Evolutionary conservation across 2,113 vertebrate species (phyloP).

Genomic region (Perognathus longimembris): DNA sequence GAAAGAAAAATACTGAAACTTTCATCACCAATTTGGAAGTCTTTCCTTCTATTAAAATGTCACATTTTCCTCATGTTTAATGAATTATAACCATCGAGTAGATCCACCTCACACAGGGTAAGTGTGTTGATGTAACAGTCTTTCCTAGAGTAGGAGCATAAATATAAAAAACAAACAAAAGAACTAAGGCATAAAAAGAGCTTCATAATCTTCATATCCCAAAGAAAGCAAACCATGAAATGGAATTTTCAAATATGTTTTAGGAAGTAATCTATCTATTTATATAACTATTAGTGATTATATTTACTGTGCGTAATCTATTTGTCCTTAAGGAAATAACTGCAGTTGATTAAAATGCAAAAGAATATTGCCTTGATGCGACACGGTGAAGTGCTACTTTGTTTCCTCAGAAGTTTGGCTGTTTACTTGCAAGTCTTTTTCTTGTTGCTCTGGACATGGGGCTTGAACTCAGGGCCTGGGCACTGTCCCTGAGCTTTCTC

Average conservation of each 20-base stretch:
- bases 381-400: background rate
- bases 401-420: background rate
- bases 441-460: too few species aligned
- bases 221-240: background rate
- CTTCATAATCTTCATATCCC: background rate
- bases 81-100: background rate
- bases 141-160: background rate
- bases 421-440: background rate
- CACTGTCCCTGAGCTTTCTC: too few species aligned
- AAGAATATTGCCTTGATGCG: background rate
- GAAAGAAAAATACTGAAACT: background rate
- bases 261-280: background rate
- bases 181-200: background rate
- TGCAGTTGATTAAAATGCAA: constrained; percentile 20
- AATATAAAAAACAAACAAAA: background rate
- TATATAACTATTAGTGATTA: background rate
- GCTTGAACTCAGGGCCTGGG: too few species aligned
- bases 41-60: background rate
- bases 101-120: background rate
- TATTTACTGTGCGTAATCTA: background rate
- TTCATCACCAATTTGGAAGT: background rate
- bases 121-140: background rate
- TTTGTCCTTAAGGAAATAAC: background rate
- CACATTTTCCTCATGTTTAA: constrained; percentile 1
- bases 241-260: background rate